phyloP scores from a whole-genome alignment of 2,113 vertebrate species.

The Onychorhynchus coronatus region DNA sequence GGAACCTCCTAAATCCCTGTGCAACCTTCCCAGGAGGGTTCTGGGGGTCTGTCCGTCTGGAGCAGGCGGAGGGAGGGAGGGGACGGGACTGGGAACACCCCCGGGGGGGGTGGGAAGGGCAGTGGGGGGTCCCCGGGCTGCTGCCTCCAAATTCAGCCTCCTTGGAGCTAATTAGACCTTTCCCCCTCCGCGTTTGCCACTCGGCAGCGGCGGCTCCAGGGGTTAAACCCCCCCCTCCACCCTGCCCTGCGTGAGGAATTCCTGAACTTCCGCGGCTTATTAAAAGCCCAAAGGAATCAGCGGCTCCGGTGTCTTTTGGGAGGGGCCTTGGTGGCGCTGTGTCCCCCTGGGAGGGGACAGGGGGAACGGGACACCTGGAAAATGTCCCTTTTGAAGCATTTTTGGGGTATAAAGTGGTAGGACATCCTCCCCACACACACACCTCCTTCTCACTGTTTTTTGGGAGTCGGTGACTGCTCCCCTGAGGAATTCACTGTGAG shows the following conservation, averaged over 20 bases:
- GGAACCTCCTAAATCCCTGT: neutral
- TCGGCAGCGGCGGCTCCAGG: neutral
- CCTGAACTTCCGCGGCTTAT: neutral
- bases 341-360: neutral
- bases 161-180: fast-evolving
- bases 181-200: neutral
- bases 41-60: neutral
- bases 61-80: neutral
- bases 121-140: too few species aligned
- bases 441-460: too few species aligned
- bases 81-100: neutral
- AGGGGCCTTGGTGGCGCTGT: neutral
- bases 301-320: neutral
- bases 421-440: too few species aligned
- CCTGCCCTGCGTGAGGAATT: neutral
- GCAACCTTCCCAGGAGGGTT: neutral
- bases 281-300: neutral
- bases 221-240: too few species aligned
- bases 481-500: fast-evolving
- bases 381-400: neutral
- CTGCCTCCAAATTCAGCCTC: neutral
- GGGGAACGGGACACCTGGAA: neutral
- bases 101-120: too few species aligned
- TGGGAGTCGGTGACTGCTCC: neutral
- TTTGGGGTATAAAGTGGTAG: neutral